Evolutionary conservation across 2,888 invertebrate genomes (phyloP).

Genomic region (Caenorhabditis imperialis): DNA sequence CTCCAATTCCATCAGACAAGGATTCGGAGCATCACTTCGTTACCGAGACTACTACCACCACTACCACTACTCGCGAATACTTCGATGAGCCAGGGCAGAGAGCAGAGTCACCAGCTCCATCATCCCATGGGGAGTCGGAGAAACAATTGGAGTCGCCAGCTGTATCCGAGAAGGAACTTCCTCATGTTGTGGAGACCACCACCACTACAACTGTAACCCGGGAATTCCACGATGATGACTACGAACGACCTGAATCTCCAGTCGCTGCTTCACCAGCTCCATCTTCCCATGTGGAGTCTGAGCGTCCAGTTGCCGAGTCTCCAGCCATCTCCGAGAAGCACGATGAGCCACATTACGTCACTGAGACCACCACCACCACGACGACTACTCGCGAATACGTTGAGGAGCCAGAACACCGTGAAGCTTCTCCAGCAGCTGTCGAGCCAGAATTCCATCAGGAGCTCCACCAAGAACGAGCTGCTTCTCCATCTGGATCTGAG

Average conservation of each 20-base stretch:
- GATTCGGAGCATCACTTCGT: not conserved
- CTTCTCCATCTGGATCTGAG: slow-evolving; percentile 19
- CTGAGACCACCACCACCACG: slow-evolving; percentile 9
- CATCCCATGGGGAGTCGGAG: slow-evolving; percentile 18
- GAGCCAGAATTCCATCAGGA: no score
- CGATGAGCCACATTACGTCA: slow-evolving; percentile 1
- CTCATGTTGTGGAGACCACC: slow-evolving; percentile 6
- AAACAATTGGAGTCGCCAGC: slow-evolving; percentile 11
- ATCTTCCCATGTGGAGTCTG: slow-evolving; percentile 3
- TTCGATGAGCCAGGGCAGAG: slow-evolving; percentile 19
- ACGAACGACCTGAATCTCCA: not conserved
- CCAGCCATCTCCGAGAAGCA: slow-evolving; percentile 1
- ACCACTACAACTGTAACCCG: not conserved
- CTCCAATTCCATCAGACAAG: slow-evolving; percentile 11
- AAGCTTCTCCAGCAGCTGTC: not conserved
- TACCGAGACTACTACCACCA: slow-evolving; percentile 15
- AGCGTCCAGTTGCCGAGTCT: not conserved
- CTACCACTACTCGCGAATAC: slow-evolving; percentile 29
- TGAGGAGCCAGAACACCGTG: not conserved
- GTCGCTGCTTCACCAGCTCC: not conserved
- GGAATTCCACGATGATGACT: not conserved
- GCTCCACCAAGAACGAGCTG: slow-evolving; percentile 3
- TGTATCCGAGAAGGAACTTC: not conserved
- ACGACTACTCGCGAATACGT: not conserved
- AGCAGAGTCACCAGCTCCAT: slow-evolving; percentile 11